Evolutionary conservation across 1,140 invertebrate genomes (phyloP), one percentile per base, ranked within the genome.

Genomic region (Cephus cinctus): DNA sequence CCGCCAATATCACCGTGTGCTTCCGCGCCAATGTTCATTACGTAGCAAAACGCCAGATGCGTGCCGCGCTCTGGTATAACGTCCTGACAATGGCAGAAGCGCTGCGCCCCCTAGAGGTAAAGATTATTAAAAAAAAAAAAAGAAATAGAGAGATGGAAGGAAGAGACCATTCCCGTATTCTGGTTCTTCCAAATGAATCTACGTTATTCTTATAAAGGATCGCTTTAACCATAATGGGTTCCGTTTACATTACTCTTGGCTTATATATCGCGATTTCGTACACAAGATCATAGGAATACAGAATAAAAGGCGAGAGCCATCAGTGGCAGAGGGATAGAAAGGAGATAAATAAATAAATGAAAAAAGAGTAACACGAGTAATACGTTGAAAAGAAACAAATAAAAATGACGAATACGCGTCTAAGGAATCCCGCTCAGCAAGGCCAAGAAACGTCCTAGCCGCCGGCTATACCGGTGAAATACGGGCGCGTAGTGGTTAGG

Each of bases 371-470:
- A 36, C n/a, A n/a, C n/a, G n/a, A n/a, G n/a, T n/a, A n/a, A n/a
- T n/a, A n/a, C n/a, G n/a, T n/a, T n/a, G n/a, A n/a, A n/a, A n/a
- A n/a, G 25, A 27, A 27, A 27, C n/a, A 27, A 27, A 27, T 27
- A 41, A 41, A 41, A 41, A 18, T 15, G 39, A n/a, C 14, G 14
- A 15, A 23, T 20, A 19, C 39, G 39, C 20, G 39, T 19, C 39
- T 41, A 9, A 25, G 58, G 62, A 65, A 65, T 65, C 62, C 53
- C 58, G 58, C 60, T 54, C 31, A 58, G 56, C 62, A 65, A 65
- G 62, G 62, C 56, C 62, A 56, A 60, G 61, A 61, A 63, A 65
- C 56, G 62, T 52, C 61, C 62, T 65, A 65, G 62, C 58, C 61
- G 50, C 49, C n/a, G 62, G 62, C 60, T 54, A 54, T 58, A 55